These are phyloP conservation scores for Carassius gibelio DNA, from an alignment of 2,113 vertebrate genomes.

Conservation along the genomic window DNA sequence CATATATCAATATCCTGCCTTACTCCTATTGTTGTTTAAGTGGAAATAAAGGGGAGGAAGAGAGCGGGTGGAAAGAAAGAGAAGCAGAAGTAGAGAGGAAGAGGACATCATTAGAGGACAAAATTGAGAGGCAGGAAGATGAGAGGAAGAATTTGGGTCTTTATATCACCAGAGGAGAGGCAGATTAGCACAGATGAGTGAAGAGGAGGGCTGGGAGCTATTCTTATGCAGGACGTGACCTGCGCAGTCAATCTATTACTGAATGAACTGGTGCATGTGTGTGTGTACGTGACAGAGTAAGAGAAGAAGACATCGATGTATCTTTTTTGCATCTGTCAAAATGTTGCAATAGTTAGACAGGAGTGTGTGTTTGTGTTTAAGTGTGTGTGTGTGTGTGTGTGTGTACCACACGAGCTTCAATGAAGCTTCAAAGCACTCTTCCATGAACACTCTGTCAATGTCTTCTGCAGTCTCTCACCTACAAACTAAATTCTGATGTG, in stretches of 20 bases:
- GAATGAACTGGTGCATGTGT: slow-evolving; percentile 10
- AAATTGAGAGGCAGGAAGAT: slow-evolving; percentile 37
- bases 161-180: slow-evolving; percentile 47
- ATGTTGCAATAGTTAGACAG: background rate
- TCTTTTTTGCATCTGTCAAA: slow-evolving; percentile 14
- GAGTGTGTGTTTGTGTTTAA: background rate
- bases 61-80: slow-evolving; percentile 14
- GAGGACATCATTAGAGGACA: slow-evolving; percentile 36
- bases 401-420: background rate
- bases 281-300: slow-evolving; percentile 7
- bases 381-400: background rate
- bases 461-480: slow-evolving; percentile 22
- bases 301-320: slow-evolving; percentile 23
- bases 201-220: slow-evolving; percentile 12
- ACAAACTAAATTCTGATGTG: slow-evolving; percentile 15
- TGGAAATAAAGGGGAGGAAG: slow-evolving; percentile 27
- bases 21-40: slow-evolving; percentile 5
- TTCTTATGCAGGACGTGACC: slow-evolving; percentile 41
- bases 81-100: slow-evolving; percentile 24
- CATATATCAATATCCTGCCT: background rate
- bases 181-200: slow-evolving; percentile 30
- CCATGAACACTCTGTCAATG: slow-evolving; percentile 22
- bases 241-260: slow-evolving; percentile 33
- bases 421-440: slow-evolving; percentile 8
- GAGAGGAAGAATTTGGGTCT: slow-evolving; percentile 34